Conservation (phyloP, 1,140 invertebrate species). For the Liolophura sinensis region DNA sequence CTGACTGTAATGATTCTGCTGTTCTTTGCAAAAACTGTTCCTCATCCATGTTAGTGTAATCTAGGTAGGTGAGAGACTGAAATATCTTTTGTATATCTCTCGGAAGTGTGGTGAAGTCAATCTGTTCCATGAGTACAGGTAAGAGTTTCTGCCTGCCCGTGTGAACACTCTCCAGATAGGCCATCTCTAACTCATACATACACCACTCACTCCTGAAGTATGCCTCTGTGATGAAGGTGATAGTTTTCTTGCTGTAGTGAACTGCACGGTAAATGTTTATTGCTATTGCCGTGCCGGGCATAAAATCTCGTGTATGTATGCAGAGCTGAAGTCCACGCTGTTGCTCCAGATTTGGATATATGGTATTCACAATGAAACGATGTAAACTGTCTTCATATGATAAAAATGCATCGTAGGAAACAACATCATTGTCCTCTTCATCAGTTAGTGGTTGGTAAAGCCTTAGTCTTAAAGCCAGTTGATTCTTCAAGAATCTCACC, state of each 20-base stretch:
- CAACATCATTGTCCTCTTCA: constrained; percentile 9
- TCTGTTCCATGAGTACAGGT: too few species aligned
- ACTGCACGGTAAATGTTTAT: constrained; percentile 67
- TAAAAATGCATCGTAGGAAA: constrained; percentile 30
- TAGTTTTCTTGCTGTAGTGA: constrained; percentile 65
- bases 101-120: too few species aligned
- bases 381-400: constrained; percentile 26
- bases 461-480: constrained; percentile 8
- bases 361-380: constrained; percentile 17
- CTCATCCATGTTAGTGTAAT: too few species aligned
- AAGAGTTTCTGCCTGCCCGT: constrained; percentile 8
- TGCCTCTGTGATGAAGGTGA: constrained; percentile 67
- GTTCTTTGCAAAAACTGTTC: too few species aligned
- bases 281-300: constrained; percentile 58
- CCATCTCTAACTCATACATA: constrained; percentile 66
- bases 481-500: constrained; percentile 18
- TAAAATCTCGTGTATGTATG: constrained; percentile 39
- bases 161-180: constrained; percentile 32
- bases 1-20: too few species aligned
- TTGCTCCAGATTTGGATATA: constrained; percentile 21
- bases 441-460: neutral
- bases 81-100: too few species aligned
- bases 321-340: constrained; percentile 21
- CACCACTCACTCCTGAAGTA: constrained; percentile 71
- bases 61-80: too few species aligned